A percentile compares a stretch with the other conserved stretches of the same genome.
phyloP scores from a whole-genome alignment of 2,113 vertebrate species.

The Pelodiscus sinensis region DNA sequence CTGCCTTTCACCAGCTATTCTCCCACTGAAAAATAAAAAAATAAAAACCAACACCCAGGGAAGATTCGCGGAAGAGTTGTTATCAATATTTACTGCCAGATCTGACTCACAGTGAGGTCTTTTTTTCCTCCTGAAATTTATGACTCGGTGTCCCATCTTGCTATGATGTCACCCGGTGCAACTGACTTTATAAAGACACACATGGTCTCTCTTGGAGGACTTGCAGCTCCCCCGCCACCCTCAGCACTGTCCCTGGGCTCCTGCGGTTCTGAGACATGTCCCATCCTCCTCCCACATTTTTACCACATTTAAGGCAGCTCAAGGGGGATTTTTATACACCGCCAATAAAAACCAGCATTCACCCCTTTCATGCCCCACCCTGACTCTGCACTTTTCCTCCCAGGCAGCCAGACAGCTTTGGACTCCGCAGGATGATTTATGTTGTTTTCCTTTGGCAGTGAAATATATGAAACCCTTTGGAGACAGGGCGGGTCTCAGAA shows the following conservation, averaged over 20 bases:
- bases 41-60: slow-evolving; percentile 52
- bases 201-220: slow-evolving; percentile 2
- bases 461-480: slow-evolving; percentile 43
- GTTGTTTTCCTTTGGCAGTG: slow-evolving; percentile 59
- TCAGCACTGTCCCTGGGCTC: no score
- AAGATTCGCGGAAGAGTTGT: slow-evolving; percentile 72
- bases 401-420: slow-evolving; percentile 14
- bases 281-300: slow-evolving; percentile 8
- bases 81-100: slow-evolving; percentile 75
- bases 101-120: slow-evolving; percentile 70
- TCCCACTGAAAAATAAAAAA: slow-evolving; percentile 50
- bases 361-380: slow-evolving; percentile 40
- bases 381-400: slow-evolving; percentile 31
- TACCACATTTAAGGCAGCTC: neutral
- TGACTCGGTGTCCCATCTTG: slow-evolving; percentile 46
- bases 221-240: neutral
- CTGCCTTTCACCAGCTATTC: slow-evolving; percentile 72
- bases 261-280: neutral
- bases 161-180: slow-evolving; percentile 70
- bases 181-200: slow-evolving; percentile 45
- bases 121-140: slow-evolving; percentile 54
- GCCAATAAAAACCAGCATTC: neutral
- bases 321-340: neutral
- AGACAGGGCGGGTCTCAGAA: slow-evolving; percentile 61
- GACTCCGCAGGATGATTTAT: slow-evolving; percentile 43